phyloP scores from a whole-genome alignment of 2,888 invertebrate species.

The Netelia inedita region DNA sequence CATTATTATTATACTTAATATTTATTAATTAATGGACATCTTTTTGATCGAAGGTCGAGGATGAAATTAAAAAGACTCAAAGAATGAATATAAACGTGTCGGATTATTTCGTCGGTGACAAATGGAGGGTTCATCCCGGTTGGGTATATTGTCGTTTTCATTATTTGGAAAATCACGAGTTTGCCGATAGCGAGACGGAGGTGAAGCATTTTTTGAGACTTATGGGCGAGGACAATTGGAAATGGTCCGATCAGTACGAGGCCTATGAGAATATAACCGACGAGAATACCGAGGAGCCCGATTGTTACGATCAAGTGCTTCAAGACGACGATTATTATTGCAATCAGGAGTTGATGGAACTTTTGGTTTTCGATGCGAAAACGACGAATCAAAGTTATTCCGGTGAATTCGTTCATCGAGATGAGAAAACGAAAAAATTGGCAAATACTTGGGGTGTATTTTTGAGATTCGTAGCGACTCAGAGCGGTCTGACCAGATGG shows the following conservation, averaged over 20 bases:
- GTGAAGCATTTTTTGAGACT: conserved; percentile 91
- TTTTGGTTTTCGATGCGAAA: conserved; percentile 95
- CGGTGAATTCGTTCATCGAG: conserved; percentile 80
- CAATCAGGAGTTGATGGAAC: conserved; percentile 93
- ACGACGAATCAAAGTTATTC: conserved; percentile 87
- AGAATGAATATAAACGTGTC: conserved; percentile 90
- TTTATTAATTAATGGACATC: conserved; percentile 26
- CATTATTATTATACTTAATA: not conserved
- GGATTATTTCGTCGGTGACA: conserved; percentile 90
- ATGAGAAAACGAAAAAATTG: conserved; percentile 86
- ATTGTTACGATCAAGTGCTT: conserved; percentile 89
- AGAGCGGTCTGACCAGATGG: conserved; percentile 96
- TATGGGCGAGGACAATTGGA: conserved; percentile 87
- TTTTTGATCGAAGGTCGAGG: conserved; percentile 87
- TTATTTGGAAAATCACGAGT: conserved; percentile 92
- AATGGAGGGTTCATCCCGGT: conserved; percentile 94
- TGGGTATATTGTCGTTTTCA: conserved; percentile 97
- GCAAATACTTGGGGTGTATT: conserved; percentile 90
- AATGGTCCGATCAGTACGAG: conserved; percentile 89
- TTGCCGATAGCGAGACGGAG: conserved; percentile 91
- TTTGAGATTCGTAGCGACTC: conserved; percentile 93
- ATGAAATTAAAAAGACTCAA: conserved; percentile 90
- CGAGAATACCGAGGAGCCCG: conserved; percentile 79
- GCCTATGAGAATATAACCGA: conserved; percentile 74
- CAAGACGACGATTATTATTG: conserved; percentile 92